Percentiles rank a stretch among this genome's conserved stretches.
Evolutionary conservation across 2,113 vertebrate species (phyloP).

Genomic region (Monarcha castaneiventris): DNA sequence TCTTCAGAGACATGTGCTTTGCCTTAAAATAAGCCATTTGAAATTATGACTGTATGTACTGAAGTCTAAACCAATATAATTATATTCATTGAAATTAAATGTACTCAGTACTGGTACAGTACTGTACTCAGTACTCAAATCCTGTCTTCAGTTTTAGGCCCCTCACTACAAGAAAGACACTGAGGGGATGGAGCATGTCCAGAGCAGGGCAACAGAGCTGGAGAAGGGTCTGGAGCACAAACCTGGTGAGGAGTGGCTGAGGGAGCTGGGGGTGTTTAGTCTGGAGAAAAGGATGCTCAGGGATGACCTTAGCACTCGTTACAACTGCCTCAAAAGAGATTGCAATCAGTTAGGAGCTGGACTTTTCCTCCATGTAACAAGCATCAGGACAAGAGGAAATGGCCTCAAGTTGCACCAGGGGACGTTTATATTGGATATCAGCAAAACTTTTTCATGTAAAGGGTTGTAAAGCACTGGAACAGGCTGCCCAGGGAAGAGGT

Average conservation of each 20-base stretch:
- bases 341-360: rapidly evolving
- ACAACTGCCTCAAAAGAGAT: neutral
- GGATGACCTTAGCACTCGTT: rapidly evolving
- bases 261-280: rapidly evolving
- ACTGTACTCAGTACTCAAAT: neutral
- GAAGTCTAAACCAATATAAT: neutral
- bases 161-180: neutral
- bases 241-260: rapidly evolving
- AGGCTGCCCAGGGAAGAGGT: neutral
- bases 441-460: neutral
- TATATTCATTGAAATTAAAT: neutral
- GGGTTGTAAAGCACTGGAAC: neutral
- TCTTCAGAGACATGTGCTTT: neutral
- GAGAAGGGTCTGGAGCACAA: neutral
- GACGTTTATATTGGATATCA: neutral
- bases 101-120: neutral
- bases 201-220: rapidly evolving
- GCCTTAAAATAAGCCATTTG: neutral
- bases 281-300: neutral
- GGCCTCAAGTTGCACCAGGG: neutral
- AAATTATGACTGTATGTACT: neutral
- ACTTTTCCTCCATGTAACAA: neutral
- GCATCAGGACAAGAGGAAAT: neutral
- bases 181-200: rapidly evolving
- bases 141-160: neutral